These are phyloP conservation scores for Melanotaenia parkinsoni DNA, from an alignment of 2,797 vertebrate species.

Conservation along the genomic window DNA sequence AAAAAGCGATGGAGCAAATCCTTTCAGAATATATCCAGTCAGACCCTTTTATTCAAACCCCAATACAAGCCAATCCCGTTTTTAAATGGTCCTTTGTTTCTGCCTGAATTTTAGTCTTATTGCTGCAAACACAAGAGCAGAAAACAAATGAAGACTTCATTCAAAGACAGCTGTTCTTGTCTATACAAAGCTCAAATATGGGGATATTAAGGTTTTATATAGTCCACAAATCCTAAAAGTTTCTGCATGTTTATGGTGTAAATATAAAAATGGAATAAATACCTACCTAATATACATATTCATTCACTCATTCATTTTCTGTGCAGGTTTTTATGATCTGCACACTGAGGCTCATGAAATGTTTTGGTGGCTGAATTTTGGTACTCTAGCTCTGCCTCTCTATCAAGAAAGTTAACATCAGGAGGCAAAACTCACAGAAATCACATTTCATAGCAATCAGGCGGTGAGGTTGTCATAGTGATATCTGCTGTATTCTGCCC, in stretches of 20 bases:
- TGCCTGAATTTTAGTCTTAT: slow-evolving; percentile 39
- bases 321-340: slow-evolving; percentile 12
- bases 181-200: slow-evolving; percentile 27
- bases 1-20: slow-evolving; percentile 26
- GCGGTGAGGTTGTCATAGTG: slow-evolving; percentile 80
- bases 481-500: slow-evolving; percentile 71
- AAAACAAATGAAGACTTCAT: slow-evolving; percentile 47
- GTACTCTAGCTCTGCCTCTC: slow-evolving; percentile 27
- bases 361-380: not conserved
- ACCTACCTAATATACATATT: not conserved
- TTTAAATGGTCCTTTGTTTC: slow-evolving; percentile 27
- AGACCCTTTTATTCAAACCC: slow-evolving; percentile 29
- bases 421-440: slow-evolving; percentile 52
- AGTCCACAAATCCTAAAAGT: slow-evolving; percentile 34
- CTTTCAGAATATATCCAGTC: slow-evolving; percentile 40
- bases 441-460: slow-evolving; percentile 61
- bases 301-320: slow-evolving; percentile 12
- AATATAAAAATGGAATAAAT: slow-evolving; percentile 23
- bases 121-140: slow-evolving; percentile 54
- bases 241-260: slow-evolving; percentile 20
- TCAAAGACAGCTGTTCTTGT: slow-evolving; percentile 35
- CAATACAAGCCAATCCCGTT: slow-evolving; percentile 30
- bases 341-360: not conserved
- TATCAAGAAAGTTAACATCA: slow-evolving; percentile 48
- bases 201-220: slow-evolving; percentile 16